Evolutionary conservation across 2,797 vertebrate genomes (phyloP), one percentile per base, ranked within the genome.

Genomic region (Anguilla marmorata): DNA sequence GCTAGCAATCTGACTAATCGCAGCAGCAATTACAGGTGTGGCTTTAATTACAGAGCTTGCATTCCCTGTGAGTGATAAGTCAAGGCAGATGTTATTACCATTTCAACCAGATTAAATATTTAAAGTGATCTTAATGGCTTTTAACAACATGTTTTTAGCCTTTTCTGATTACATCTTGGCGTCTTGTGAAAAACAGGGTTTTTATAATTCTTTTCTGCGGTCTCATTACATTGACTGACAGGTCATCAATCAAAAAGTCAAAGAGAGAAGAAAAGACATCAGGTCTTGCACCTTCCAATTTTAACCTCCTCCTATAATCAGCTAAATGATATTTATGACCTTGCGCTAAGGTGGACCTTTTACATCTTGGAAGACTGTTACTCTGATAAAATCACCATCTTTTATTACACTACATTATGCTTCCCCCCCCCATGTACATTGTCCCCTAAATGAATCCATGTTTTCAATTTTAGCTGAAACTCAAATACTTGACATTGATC

Each of bases 191-290:
- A 37, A 72, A 72, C 50, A 12, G n/a, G 66, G 66, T 30, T 12
- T 30, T 37, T 37, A 2, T 6, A 1, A 54, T 16, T 33, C 30
- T 14, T 76, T 76, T 30, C 12, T 76, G 37, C n/a, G 5, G 30
- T 30, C 72, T 37, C 72, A 37, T 76, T 37, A 76, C 37, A 19
- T 33, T 33, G 72, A 76, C 72, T 76, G 72, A 76, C 72, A 74
- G 69, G 69, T 74, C 69, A 33, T 76, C 72, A 76, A 76, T 76
- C 72, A 76, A 76, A 76, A 76, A 37, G 72, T 37, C 72, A 33
- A 14, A n/a, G 63, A 1, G 60, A 6, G 30, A 37, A 37, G 37
- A 76, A 37, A 74, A 83, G 24, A 48, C 37, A 83, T 19, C 41
- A 83, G 41, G 48, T 24, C 41, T 52, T 24, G 48, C 45, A 11